A percentile compares a stretch with the other conserved stretches of the same genome.
Conservation (phyloP, 1,140 invertebrate genomes). For the Euura lappo region DNA sequence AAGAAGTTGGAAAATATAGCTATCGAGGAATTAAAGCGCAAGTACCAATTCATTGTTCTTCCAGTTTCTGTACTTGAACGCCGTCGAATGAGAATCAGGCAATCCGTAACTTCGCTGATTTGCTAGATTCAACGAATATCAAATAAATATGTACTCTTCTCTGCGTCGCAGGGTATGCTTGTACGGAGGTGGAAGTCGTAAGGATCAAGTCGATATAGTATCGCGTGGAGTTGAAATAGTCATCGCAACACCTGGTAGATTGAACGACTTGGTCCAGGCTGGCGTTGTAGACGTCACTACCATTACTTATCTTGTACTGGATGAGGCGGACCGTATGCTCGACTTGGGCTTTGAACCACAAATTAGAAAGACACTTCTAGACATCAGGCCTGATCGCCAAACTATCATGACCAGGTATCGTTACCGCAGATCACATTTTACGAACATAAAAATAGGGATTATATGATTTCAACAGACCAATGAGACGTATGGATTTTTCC, state of each 20-base stretch:
- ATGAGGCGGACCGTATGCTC: constrained; percentile 88
- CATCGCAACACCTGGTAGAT: constrained; percentile 87
- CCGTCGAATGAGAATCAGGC: constrained; percentile 3
- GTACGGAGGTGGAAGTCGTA: constrained; percentile 83
- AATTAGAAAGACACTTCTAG: constrained; percentile 80
- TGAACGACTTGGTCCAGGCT: constrained; percentile 79
- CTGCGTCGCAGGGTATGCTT: constrained; percentile 72
- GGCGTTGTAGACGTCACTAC: constrained; percentile 72
- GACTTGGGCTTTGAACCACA: constrained; percentile 90
- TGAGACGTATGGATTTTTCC: too few relatives aligned
- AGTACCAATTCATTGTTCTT: constrained; percentile 40
- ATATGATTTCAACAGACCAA: too few relatives aligned
- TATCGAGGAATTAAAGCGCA: constrained; percentile 85
- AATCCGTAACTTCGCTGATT: constrained; percentile 3
- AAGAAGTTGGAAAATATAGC: constrained; percentile 85
- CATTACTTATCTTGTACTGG: constrained; percentile 90
- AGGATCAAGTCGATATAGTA: constrained; percentile 75
- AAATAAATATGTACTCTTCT: constrained; percentile 18
- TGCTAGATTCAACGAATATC: not conserved
- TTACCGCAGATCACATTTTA: not conserved
- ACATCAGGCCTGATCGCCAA: constrained; percentile 80
- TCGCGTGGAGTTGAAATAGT: constrained; percentile 83
- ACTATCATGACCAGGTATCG: constrained; percentile 81
- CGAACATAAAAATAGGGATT: too few relatives aligned
- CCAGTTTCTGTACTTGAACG: not conserved